Evolutionary conservation across 2,888 invertebrate genomes (phyloP).

Genomic region (Blastobasis adustella): DNA sequence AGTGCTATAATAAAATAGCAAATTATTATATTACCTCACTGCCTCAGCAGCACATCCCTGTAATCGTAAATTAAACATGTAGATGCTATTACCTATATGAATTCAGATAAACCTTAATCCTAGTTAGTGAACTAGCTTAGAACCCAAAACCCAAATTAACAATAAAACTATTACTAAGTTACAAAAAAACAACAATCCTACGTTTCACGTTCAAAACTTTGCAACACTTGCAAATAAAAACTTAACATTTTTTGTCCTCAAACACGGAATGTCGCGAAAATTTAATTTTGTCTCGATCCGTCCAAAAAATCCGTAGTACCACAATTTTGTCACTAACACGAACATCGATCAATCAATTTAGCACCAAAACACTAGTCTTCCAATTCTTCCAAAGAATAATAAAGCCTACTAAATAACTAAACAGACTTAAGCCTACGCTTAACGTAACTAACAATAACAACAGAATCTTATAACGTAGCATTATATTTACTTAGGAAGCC

Average conservation of each 20-base stretch:
- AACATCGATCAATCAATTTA: slow-evolving; percentile 61
- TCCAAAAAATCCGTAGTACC: slow-evolving; percentile 28
- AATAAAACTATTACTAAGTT: slow-evolving; percentile 66
- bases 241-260: slow-evolving; percentile 55
- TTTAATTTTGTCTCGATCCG: slow-evolving; percentile 14
- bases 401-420: slow-evolving; percentile 67
- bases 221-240: slow-evolving; percentile 70
- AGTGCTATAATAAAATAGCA: slow-evolving; percentile 37
- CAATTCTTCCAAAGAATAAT: slow-evolving; percentile 62
- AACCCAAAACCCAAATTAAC: slow-evolving; percentile 73
- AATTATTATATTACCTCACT: slow-evolving; percentile 46
- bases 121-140: slow-evolving; percentile 69
- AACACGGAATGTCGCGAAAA: slow-evolving; percentile 67
- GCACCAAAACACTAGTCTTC: slow-evolving; percentile 73
- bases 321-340: slow-evolving; percentile 40
- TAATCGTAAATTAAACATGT: slow-evolving; percentile 66
- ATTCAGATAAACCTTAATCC: slow-evolving; percentile 70
- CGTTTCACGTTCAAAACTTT: slow-evolving; percentile 52
- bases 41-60: slow-evolving; percentile 72
- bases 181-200: slow-evolving; percentile 69
- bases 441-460: slow-evolving; percentile 72
- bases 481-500: slow-evolving; percentile 63
- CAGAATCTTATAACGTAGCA: slow-evolving; percentile 68
- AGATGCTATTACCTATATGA: slow-evolving; percentile 62
- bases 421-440: slow-evolving; percentile 67